Evolutionary conservation across 2,113 vertebrate species (phyloP).

Genomic region (Nerophis lumbriciformis): DNA sequence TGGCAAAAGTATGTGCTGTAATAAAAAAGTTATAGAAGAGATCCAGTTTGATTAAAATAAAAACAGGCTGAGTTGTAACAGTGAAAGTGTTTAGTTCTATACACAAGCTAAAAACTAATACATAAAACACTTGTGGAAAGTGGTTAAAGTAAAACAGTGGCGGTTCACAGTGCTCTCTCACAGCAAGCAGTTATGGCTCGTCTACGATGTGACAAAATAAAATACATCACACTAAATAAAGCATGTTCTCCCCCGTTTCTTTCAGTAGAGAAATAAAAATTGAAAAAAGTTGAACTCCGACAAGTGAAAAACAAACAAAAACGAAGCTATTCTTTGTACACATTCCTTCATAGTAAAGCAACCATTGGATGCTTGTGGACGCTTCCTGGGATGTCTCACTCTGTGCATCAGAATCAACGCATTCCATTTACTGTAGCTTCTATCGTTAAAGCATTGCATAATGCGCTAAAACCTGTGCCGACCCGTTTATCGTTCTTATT

Average conservation of each 20-base stretch:
- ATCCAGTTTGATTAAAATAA: neutral
- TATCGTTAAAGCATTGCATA: too few species aligned
- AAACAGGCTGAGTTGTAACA: neutral
- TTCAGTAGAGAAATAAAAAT: slow-evolving; percentile 11
- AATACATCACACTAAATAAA: slow-evolving; percentile 7
- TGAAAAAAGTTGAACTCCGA: slow-evolving; percentile 7
- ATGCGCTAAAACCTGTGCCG: too few species aligned
- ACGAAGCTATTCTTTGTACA: slow-evolving; percentile 25
- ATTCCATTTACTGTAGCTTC: too few species aligned
- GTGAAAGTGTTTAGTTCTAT: neutral
- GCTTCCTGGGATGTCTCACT: slow-evolving; percentile 7
- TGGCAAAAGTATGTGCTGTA: neutral
- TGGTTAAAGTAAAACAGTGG: slow-evolving; percentile 22
- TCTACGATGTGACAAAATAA: neutral
- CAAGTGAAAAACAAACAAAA: slow-evolving; percentile 7
- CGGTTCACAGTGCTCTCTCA: slow-evolving; percentile 46
- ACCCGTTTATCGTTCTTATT: too few species aligned
- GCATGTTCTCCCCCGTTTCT: neutral
- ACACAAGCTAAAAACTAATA: neutral
- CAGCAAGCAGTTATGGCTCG: slow-evolving; percentile 28
- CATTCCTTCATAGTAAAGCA: slow-evolving; percentile 45
- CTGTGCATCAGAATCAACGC: neutral
- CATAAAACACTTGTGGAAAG: slow-evolving; percentile 14
- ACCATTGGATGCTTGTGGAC: neutral
- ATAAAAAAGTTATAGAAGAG: too few species aligned